These are phyloP conservation scores for Chesias legatella DNA, from an alignment of 2,888 invertebrate genomes.

Conservation along the genomic window DNA sequence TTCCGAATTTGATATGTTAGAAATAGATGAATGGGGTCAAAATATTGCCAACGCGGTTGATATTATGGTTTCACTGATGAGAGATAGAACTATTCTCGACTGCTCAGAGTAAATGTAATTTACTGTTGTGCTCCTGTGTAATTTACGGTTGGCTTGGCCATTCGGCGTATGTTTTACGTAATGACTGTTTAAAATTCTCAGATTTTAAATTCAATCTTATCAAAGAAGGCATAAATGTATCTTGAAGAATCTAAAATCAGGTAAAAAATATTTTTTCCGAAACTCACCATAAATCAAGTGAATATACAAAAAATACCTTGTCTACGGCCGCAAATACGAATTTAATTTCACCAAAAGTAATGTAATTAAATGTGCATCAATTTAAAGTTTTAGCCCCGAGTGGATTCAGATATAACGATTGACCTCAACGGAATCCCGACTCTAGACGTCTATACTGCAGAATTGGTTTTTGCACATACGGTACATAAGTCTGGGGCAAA, in stretches of 20 bases:
- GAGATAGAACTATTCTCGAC: too few relatives aligned
- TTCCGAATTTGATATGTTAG: conserved; percentile 7
- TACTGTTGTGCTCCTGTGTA: too few relatives aligned
- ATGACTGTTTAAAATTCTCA: too few relatives aligned
- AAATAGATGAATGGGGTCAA: too few relatives aligned
- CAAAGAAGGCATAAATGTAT: not conserved
- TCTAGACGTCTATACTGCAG: not conserved
- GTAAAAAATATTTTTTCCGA: conserved; percentile 11
- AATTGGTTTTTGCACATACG: not conserved
- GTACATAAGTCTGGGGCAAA: conserved; percentile 4
- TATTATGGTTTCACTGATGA: too few relatives aligned
- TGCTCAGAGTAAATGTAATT: too few relatives aligned
- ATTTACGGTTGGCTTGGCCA: too few relatives aligned
- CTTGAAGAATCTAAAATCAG: not conserved
- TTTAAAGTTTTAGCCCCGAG: conserved; percentile 46
- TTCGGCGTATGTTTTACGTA: too few relatives aligned
- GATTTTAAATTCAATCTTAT: too few relatives aligned
- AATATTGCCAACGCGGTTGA: too few relatives aligned
- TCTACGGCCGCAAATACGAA: conserved; percentile 42
- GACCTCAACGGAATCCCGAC: conserved; percentile 3
- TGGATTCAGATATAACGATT: conserved; percentile 23
- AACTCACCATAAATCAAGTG: conserved; percentile 16
- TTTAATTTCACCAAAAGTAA: conserved; percentile 58
- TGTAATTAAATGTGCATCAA: conserved; percentile 58
- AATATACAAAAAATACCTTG: conserved; percentile 16